Evolutionary conservation across 2,888 invertebrate genomes (phyloP), one percentile per base, ranked within the genome.

Genomic region (Drosophila ochracea): DNA sequence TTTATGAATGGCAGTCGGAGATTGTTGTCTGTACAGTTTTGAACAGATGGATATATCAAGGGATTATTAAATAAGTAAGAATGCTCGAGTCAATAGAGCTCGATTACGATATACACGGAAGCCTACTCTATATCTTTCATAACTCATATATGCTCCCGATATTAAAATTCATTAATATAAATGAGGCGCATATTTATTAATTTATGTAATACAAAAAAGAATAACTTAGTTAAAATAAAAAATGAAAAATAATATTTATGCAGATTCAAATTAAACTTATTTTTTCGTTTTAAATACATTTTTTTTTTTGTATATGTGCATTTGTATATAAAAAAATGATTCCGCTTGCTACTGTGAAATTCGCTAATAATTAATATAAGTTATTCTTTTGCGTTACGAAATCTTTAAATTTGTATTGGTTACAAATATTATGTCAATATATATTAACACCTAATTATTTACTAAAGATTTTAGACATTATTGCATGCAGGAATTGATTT

Each of bases 401-500:
- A 11, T 3, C n/a, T 13, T 21, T 3, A 13, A 47, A 9, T 7
- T 25, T 16, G 0, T 4, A 16, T 2, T 9, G 25, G 1, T 4
- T 0, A 25, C 16, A 7, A 47, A 9, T 21, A 4, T 25, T 16
- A 1, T 25, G 4, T 16, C 4, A 47, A 7, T 21, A 1, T 43
- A 47, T 13, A 21, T 47, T 7, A 47, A 21, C 4, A 25, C 0
- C 0, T 43, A 21, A 47, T 25, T 25, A 16, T 25, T 16, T 47
- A 1, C 16, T 13, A 21, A 21, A 7, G 3, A 2, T 21, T 10
- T 5, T 41, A 2, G 0, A 13, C 2, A 21, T 21, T 21, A 47
- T 41, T 5, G n/a, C 0, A 11, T 25, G 25, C 16, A 21, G 4
- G 0, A 21, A 4, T 13, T 21, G 21, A 13, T 43, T 11, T 7